Conservation (phyloP, 2,797 vertebrate species). For the Sebastiscus albofasciatus region DNA sequence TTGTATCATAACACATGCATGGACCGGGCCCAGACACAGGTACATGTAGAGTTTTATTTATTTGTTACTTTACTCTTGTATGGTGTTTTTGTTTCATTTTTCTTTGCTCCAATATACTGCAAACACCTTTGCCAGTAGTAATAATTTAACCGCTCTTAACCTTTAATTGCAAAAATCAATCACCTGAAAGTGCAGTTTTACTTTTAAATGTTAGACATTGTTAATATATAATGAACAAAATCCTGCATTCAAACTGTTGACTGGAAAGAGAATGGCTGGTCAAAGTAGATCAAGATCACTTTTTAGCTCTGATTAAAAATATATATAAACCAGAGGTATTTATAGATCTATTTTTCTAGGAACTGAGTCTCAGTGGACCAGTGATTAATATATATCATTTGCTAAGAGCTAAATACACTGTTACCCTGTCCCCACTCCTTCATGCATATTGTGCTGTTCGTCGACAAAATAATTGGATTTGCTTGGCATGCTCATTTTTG, state of each 20-base stretch:
- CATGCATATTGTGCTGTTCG: background rate
- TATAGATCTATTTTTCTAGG: background rate
- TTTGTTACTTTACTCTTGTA: background rate
- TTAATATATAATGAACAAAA: background rate
- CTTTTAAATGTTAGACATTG: constrained; percentile 9
- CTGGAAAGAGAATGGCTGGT: background rate
- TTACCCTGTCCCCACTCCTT: background rate
- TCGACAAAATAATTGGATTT: background rate
- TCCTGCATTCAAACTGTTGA: background rate
- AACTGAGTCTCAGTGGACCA: background rate
- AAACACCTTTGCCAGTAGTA: background rate
- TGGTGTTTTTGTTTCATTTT: background rate
- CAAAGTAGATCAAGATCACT: background rate
- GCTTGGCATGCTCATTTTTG: background rate
- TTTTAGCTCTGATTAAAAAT: background rate
- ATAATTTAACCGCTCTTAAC: background rate
- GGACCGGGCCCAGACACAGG: background rate
- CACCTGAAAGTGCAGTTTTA: background rate
- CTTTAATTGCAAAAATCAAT: constrained; percentile 15
- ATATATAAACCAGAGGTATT: background rate
- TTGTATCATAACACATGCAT: background rate
- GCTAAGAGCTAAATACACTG: background rate
- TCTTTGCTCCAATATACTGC: background rate
- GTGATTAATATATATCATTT: background rate
- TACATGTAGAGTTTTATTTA: background rate